These are phyloP conservation scores for Heliconius ethilla DNA, from an alignment of 2,888 invertebrate species.

Conservation along the genomic window DNA sequence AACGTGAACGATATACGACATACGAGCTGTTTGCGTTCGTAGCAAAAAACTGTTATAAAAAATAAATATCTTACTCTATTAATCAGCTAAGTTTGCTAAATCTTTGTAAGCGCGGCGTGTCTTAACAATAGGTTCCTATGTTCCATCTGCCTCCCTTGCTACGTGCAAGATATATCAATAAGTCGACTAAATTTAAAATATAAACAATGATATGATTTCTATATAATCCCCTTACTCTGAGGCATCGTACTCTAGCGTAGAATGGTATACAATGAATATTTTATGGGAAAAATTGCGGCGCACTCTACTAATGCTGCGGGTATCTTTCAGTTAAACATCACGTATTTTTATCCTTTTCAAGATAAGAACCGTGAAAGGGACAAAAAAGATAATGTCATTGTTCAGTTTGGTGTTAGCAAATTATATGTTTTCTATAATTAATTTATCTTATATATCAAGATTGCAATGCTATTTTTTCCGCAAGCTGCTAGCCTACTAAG, in stretches of 20 bases:
- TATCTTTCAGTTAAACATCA: slow-evolving; percentile 41
- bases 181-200: not conserved
- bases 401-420: slow-evolving; percentile 30
- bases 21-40: too few species aligned
- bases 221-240: slow-evolving; percentile 13
- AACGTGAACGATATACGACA: too few species aligned
- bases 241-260: slow-evolving; percentile 53
- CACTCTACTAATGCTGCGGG: slow-evolving; percentile 45
- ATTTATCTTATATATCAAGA: not conserved
- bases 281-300: slow-evolving; percentile 67
- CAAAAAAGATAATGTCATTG: slow-evolving; percentile 36
- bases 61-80: too few species aligned
- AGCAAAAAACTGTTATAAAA: too few species aligned
- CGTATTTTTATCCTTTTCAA: slow-evolving; percentile 44
- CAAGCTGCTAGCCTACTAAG: too few species aligned
- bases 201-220: slow-evolving; percentile 16
- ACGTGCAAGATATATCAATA: not conserved
- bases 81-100: too few species aligned
- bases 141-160: too few species aligned
- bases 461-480: not conserved
- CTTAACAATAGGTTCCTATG: too few species aligned
- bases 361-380: slow-evolving; percentile 35
- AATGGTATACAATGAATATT: slow-evolving; percentile 62
- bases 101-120: too few species aligned
- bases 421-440: not conserved